Percentiles rank a stretch among this genome's conserved stretches.
Evolutionary conservation across 2,113 vertebrate genomes (phyloP).

Genomic region (Paraplagusia blochii): DNA sequence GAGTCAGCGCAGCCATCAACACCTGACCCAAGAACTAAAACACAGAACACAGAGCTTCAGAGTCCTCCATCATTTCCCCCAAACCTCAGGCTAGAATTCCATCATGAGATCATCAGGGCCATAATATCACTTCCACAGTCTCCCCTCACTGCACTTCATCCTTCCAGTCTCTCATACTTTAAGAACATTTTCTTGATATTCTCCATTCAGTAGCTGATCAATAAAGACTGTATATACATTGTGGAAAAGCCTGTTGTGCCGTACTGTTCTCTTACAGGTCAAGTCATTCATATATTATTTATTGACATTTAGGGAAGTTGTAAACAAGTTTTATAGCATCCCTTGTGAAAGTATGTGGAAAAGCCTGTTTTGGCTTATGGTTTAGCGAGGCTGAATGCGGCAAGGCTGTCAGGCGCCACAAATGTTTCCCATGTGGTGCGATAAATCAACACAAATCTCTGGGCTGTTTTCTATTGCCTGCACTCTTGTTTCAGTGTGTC

Average conservation of each 20-base stretch:
- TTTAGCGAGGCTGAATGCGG: constrained; percentile 17
- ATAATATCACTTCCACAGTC: too few relatives aligned
- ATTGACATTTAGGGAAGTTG: constrained; percentile 14
- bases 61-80: too few relatives aligned
- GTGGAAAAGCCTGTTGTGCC: too few relatives aligned
- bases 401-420: constrained; percentile 21
- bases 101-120: too few relatives aligned
- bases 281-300: neutral
- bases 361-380: constrained; percentile 4
- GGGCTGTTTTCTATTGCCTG: neutral
- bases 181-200: too few relatives aligned
- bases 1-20: too few relatives aligned
- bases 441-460: constrained; percentile 23
- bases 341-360: constrained; percentile 9
- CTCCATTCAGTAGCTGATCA: too few relatives aligned
- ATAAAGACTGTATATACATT: neutral
- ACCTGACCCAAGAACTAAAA: too few relatives aligned
- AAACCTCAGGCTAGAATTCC: too few relatives aligned
- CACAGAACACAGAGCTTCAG: too few relatives aligned
- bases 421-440: constrained; percentile 19
- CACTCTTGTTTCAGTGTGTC: constrained; percentile 1
- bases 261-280: neutral
- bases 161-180: too few relatives aligned
- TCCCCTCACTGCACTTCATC: too few relatives aligned
- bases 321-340: constrained; percentile 12